These are phyloP conservation scores for Liodrosophila aerea DNA, from an alignment of 2,888 invertebrate species.

Conservation along the genomic window DNA sequence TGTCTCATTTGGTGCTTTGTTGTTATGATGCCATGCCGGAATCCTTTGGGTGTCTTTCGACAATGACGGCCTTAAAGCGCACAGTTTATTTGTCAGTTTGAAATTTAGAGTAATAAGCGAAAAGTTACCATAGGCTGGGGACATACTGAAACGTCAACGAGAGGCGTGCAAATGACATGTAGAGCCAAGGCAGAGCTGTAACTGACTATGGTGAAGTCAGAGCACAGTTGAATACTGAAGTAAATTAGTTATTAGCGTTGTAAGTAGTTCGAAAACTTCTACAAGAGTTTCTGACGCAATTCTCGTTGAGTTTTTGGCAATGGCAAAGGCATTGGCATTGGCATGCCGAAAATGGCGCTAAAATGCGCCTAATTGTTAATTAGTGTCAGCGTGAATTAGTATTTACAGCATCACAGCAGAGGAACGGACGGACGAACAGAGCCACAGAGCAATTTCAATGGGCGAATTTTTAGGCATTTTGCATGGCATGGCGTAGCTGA, in stretches of 20 bases:
- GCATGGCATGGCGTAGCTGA: slow-evolving; percentile 29
- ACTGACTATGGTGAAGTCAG: background rate
- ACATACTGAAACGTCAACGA: slow-evolving; percentile 41
- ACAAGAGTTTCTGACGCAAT: slow-evolving; percentile 47
- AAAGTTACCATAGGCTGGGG: slow-evolving; percentile 62
- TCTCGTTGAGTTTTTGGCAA: slow-evolving; percentile 20
- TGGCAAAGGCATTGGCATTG: slow-evolving; percentile 29
- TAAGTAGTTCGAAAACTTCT: slow-evolving; percentile 68
- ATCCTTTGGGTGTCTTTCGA: slow-evolving; percentile 67
- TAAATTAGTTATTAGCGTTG: slow-evolving; percentile 78
- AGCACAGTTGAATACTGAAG: slow-evolving; percentile 39
- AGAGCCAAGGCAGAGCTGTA: slow-evolving; percentile 3
- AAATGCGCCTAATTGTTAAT: slow-evolving; percentile 80
- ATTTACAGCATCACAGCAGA: slow-evolving; percentile 51
- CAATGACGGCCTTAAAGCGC: slow-evolving; percentile 49
- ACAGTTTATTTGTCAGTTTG: slow-evolving; percentile 77
- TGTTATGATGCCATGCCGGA: slow-evolving; percentile 53
- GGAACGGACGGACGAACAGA: slow-evolving; percentile 1
- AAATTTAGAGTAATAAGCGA: slow-evolving; percentile 66
- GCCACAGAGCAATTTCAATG: slow-evolving; percentile 42
- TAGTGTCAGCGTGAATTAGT: slow-evolving; percentile 75
- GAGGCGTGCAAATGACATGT: slow-evolving; percentile 41
- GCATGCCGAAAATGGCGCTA: slow-evolving; percentile 58
- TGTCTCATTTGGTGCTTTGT: slow-evolving; percentile 54
- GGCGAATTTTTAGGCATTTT: slow-evolving; percentile 67